Evolutionary conservation across 2,888 invertebrate genomes (phyloP), one percentile per base, ranked within the genome.

Genomic region (Nymphalis urticae): DNA sequence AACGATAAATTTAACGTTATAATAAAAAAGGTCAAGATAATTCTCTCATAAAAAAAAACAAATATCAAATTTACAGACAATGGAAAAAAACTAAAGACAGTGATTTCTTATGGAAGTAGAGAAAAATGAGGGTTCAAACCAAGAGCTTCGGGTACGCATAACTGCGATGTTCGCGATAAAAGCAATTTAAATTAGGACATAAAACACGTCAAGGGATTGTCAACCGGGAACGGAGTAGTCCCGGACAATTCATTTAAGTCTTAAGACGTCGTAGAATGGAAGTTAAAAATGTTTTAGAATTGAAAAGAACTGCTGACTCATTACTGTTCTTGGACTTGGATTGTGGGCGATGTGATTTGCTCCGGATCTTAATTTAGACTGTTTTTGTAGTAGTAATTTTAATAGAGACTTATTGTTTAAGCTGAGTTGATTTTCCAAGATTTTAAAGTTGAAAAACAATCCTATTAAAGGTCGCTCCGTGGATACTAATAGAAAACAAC

Each of bases 151-250:
- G 42, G 71, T 64, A 70, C 70, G 77, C 81, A 81, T 79, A 81
- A 83, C 80, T 80, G 84, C 77, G 82, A 82, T 82, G 84, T 82
- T 84, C 83, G 74, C 81, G 83, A 84, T 86, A 85, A 85, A 84
- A 85, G 81, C 86, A 76, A 76, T 76, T 76, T 76, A 75, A 78
- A 79, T 79, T 75, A 74, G 75, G 74, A 72, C 86, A 86, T 89
- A 88, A 88, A 90, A 85, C 87, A 89, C 80, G 88, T 85, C 87
- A 83, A 80, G 85, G 82, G 84, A 86, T 88, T 89, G 87, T 88
- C 87, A 88, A 83, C 81, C 81, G 76, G 81, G 80, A 85, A 83
- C 80, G 79, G 82, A 85, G 81, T 78, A 80, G 81, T 70, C 70
- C 70, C 70, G 64, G 77, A 80, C 83, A 82, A 86, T 88, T 86